Evolutionary conservation across 1,140 invertebrate genomes (phyloP).

Genomic region (Idris sp.): DNA sequence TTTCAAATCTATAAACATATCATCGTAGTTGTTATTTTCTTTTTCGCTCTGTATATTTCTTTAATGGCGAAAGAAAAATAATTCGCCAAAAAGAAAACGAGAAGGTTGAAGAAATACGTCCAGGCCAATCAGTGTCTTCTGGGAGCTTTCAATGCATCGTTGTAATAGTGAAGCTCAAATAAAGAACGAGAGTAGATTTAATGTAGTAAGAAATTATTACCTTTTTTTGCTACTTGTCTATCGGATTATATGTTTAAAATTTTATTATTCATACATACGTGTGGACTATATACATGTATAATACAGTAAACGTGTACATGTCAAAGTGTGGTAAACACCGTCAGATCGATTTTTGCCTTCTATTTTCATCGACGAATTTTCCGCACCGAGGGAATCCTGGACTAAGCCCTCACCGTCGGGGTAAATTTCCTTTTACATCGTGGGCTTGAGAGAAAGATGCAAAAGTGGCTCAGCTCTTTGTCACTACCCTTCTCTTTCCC

Average conservation of each 20-base stretch:
- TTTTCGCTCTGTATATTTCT: conserved; percentile 15
- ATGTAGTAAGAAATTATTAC: conserved; percentile 50
- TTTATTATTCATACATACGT: conserved; percentile 22
- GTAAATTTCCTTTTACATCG: conserved; percentile 45
- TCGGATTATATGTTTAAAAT: conserved; percentile 34
- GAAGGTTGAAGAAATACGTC: conserved; percentile 49
- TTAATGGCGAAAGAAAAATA: neutral
- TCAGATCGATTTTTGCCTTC: conserved; percentile 26
- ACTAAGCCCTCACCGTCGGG: conserved; percentile 32
- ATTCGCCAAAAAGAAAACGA: conserved; percentile 12
- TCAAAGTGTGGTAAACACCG: conserved; percentile 13
- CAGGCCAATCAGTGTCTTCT: conserved; percentile 53
- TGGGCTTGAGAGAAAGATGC: conserved; percentile 23
- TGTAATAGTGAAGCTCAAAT: conserved; percentile 10
- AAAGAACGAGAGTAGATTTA: conserved; percentile 39
- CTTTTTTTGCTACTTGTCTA: conserved; percentile 1
- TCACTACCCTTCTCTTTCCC: conserved; percentile 10
- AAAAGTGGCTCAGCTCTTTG: conserved; percentile 43
- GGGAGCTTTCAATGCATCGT: conserved; percentile 34
- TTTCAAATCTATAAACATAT: neutral
- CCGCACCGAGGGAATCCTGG: conserved; percentile 14
- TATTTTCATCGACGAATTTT: conserved; percentile 24
- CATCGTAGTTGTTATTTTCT: neutral
- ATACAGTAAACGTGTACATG: too few relatives aligned
- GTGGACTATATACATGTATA: too few relatives aligned